Percentiles rank a stretch among this genome's conserved stretches.
These are phyloP conservation scores for Dipodomys stephensi DNA, from an alignment of 2,113 vertebrate species.

Conservation along the genomic window DNA sequence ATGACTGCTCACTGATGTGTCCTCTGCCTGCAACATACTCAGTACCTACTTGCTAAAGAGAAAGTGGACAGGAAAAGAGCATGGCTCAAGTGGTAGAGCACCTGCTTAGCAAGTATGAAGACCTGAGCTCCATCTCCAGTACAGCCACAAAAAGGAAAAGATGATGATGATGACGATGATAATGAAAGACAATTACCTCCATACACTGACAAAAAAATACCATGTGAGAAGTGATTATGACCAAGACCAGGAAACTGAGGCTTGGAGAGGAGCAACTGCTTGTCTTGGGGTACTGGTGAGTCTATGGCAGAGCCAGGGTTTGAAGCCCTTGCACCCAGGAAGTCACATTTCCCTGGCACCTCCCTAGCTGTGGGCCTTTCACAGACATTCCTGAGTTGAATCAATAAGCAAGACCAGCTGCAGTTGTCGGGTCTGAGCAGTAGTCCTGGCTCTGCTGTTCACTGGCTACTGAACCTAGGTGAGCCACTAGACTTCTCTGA, in stretches of 20 bases:
- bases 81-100: no score
- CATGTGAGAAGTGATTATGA: background rate
- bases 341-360: background rate
- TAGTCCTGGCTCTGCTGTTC: background rate
- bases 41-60: background rate
- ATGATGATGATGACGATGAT: no score
- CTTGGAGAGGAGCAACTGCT: background rate
- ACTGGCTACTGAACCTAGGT: background rate
- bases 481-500: background rate
- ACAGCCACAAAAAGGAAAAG: no score
- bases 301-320: background rate
- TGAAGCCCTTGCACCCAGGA: background rate
- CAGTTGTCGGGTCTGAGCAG: background rate
- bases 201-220: background rate
- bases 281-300: background rate
- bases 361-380: background rate
- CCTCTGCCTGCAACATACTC: background rate
- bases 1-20: background rate
- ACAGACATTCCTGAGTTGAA: background rate
- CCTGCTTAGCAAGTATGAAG: no score
- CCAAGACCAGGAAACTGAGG: conserved; percentile 25
- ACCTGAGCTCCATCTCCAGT: no score
- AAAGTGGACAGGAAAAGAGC: background rate
- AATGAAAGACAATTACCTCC: background rate
- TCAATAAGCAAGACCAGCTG: background rate